A percentile compares a stretch with the other conserved stretches of the same genome.
Evolutionary conservation across 2,888 invertebrate species (phyloP).

Genomic region (Tipula unca): DNA sequence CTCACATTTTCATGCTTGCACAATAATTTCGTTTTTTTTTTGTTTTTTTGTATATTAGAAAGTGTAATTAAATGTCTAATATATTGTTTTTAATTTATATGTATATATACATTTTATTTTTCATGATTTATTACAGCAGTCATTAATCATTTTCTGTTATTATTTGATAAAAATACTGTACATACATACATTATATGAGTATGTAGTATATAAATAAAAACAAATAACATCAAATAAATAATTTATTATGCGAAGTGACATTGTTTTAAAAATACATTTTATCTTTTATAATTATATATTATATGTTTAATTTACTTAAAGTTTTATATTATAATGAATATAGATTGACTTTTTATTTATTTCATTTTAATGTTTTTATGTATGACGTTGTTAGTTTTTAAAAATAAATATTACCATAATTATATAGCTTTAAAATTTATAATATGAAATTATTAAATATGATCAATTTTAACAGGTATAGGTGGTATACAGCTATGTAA

Average conservation of each 20-base stretch:
- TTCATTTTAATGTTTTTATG: too few relatives aligned
- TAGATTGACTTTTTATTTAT: not conserved
- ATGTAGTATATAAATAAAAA: not conserved
- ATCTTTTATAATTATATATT: not conserved
- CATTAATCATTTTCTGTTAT: constrained; percentile 8
- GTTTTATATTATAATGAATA: not conserved
- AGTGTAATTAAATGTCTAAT: constrained; percentile 4
- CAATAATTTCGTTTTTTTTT: not conserved
- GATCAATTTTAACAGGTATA: too few relatives aligned
- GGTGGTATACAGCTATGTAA: too few relatives aligned
- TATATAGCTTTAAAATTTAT: too few relatives aligned
- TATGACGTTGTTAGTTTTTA: too few relatives aligned
- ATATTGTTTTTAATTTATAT: not conserved
- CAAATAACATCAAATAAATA: not conserved
- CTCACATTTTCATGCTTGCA: not conserved
- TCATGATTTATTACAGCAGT: not conserved
- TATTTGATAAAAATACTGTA: not conserved
- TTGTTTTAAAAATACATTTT: not conserved
- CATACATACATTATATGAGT: not conserved
- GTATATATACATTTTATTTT: not conserved
- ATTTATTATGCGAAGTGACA: not conserved
- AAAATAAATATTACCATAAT: too few relatives aligned
- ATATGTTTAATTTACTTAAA: not conserved
- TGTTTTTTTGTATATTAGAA: not conserved
- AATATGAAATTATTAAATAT: too few relatives aligned